Evolutionary conservation across 2,888 invertebrate species (phyloP).

Genomic region (Phengaris arion): DNA sequence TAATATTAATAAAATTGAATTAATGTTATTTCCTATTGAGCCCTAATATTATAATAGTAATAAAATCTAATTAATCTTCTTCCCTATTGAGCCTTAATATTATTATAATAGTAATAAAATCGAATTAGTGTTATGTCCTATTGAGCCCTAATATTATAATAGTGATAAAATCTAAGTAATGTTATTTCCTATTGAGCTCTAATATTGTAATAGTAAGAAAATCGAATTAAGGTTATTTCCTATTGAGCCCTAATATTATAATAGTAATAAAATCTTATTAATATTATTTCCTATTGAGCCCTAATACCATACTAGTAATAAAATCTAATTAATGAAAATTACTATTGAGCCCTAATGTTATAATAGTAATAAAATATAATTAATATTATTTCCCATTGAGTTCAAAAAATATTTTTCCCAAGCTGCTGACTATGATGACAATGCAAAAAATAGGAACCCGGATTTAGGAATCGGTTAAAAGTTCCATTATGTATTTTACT

Average conservation of each 20-base stretch:
- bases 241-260: too few species aligned
- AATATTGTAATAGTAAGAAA: too few species aligned
- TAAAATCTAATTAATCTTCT: background rate
- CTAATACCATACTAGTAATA: too few species aligned
- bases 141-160: background rate
- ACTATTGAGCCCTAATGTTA: background rate
- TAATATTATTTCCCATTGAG: background rate
- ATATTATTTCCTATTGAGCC: background rate
- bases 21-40: background rate
- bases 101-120: background rate
- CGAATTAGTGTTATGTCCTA: background rate
- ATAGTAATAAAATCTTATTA: background rate
- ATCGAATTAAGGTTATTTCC: too few species aligned
- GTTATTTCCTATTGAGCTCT: background rate
- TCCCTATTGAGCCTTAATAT: background rate
- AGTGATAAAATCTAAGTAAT: background rate
- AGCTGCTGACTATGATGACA: background rate
- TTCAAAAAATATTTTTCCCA: background rate
- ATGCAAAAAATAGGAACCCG: background rate
- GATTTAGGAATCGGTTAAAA: constrained; percentile 12
- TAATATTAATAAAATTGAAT: background rate
- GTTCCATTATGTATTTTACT: background rate
- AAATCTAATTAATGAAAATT: background rate
- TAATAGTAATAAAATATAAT: background rate
- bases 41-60: too few species aligned